phyloP scores from a whole-genome alignment of 2,113 vertebrate genomes.

The Mellivora capensis region DNA sequence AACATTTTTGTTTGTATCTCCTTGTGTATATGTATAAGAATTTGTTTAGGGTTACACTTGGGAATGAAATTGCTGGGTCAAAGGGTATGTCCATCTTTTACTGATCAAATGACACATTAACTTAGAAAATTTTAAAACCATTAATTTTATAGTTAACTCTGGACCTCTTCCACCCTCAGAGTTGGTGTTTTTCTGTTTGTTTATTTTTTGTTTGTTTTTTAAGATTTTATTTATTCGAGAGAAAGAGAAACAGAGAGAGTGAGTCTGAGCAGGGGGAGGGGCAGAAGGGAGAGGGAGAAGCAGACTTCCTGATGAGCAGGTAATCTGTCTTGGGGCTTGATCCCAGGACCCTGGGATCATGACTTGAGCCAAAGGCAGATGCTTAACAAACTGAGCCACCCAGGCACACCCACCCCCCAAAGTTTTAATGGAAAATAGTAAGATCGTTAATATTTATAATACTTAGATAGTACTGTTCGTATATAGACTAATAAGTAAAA shows the following conservation, averaged over 20 bases:
- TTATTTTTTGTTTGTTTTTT: not conserved
- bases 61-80: not conserved
- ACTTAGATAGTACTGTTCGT: not conserved
- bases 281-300: not conserved
- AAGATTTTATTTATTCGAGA: not conserved
- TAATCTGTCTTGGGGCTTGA: not conserved
- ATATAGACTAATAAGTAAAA: not conserved
- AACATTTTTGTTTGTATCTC: not conserved
- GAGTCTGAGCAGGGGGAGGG: not conserved
- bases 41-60: slow-evolving; percentile 1
- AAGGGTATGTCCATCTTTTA: not conserved
- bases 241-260: not conserved
- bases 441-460: not conserved
- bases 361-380: not conserved
- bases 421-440: slow-evolving; percentile 14
- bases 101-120: not conserved
- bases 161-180: not conserved
- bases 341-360: not conserved
- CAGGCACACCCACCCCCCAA: not conserved
- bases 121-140: slow-evolving; percentile 3
- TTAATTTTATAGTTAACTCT: not conserved
- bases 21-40: not conserved
- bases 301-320: not conserved
- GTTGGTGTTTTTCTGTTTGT: not conserved
- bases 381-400: not conserved